These are phyloP conservation scores for Orientallactaga sibirica DNA, from an alignment of 2,797 vertebrate species.

Conservation along the genomic window DNA sequence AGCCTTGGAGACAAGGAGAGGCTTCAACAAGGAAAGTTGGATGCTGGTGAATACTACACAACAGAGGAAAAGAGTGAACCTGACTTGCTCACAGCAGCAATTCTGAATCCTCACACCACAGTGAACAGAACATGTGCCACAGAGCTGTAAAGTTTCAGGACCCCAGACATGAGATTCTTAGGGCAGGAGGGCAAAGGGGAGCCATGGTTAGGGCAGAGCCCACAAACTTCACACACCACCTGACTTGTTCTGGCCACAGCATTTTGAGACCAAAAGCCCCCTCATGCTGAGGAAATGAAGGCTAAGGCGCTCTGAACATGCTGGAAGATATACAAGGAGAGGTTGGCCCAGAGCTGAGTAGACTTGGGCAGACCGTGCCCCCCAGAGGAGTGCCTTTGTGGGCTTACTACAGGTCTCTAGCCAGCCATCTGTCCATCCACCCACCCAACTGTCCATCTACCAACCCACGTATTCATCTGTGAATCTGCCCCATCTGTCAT, in stretches of 20 bases:
- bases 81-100: rapidly evolving
- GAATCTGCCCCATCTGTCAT: too few species aligned
- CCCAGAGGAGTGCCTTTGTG: background rate
- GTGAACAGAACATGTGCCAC: too few species aligned
- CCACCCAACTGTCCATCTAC: background rate
- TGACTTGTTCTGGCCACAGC: rapidly evolving
- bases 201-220: rapidly evolving
- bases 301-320: background rate
- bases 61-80: too few species aligned
- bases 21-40: too few species aligned
- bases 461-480: too few species aligned
- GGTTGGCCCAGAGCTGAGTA: too few species aligned
- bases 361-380: background rate
- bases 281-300: background rate
- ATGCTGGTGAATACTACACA: rapidly evolving
- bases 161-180: background rate
- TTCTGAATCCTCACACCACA: background rate
- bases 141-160: rapidly evolving
- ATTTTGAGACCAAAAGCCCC: too few species aligned
- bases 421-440: background rate
- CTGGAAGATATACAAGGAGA: background rate
- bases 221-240: rapidly evolving
- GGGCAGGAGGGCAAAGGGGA: rapidly evolving
- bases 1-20: rapidly evolving
- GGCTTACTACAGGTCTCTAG: too few species aligned